These are phyloP conservation scores for Metridium senile DNA, from an alignment of 92 coral and sea anemone genomes.

Conservation along the genomic window DNA sequence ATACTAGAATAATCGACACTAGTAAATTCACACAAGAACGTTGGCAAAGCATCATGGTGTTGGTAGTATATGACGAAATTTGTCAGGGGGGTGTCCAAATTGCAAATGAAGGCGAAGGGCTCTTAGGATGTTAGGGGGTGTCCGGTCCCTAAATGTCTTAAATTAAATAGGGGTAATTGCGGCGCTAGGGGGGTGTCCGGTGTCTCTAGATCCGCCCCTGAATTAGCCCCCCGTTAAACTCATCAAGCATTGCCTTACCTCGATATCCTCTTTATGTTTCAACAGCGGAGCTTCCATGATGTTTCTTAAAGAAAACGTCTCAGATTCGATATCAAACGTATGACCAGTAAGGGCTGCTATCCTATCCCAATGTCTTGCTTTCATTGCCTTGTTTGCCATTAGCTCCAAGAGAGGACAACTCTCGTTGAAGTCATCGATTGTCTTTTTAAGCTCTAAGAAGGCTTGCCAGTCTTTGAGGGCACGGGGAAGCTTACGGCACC, in stretches of 20 bases:
- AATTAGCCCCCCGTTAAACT: too few relatives aligned
- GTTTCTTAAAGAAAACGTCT: slow-evolving; percentile 77
- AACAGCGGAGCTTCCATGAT: slow-evolving; percentile 91
- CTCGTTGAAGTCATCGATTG: slow-evolving; percentile 86
- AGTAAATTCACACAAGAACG: too few relatives aligned
- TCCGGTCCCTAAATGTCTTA: too few relatives aligned
- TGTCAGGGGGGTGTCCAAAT: too few relatives aligned
- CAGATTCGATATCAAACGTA: slow-evolving; percentile 81
- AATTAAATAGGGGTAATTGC: too few relatives aligned
- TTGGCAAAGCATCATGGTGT: too few relatives aligned
- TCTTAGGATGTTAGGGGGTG: too few relatives aligned
- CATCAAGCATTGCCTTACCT: slow-evolving; percentile 39
- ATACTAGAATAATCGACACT: too few relatives aligned
- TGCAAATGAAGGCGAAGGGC: too few relatives aligned
- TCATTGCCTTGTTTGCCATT: slow-evolving; percentile 92
- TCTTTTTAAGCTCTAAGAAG: slow-evolving; percentile 77
- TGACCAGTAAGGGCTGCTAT: slow-evolving; percentile 76
- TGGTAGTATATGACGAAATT: too few relatives aligned
- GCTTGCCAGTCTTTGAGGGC: slow-evolving; percentile 93
- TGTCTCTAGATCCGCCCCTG: too few relatives aligned
- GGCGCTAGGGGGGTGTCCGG: too few relatives aligned
- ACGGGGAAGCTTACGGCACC: slow-evolving; percentile 90
- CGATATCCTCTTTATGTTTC: slow-evolving; percentile 85
- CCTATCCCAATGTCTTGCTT: slow-evolving; percentile 90
- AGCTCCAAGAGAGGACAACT: slow-evolving; percentile 82